Percentiles rank a stretch among this genome's conserved stretches.
phyloP scores from a whole-genome alignment of 1,140 invertebrate genomes.

The Lordiphosa collinella region DNA sequence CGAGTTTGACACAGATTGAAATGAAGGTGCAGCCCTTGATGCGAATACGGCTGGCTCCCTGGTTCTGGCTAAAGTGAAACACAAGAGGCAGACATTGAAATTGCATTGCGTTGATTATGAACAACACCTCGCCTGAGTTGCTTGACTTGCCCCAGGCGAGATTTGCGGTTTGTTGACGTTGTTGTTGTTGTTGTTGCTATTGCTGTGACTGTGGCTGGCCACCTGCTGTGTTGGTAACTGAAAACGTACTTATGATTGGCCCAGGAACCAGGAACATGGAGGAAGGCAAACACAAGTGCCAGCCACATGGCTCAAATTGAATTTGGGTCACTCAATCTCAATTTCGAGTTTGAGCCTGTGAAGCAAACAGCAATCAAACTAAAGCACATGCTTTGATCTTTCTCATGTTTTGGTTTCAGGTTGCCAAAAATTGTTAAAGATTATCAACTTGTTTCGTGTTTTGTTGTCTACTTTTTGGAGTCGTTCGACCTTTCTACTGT shows the following conservation, averaged over 20 bases:
- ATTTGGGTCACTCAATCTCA: slow-evolving; percentile 67
- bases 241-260: slow-evolving; percentile 67
- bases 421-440: too few species aligned
- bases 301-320: slow-evolving; percentile 49
- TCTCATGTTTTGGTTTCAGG: too few species aligned
- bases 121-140: slow-evolving; percentile 42
- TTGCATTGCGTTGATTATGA: slow-evolving; percentile 73
- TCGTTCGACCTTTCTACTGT: too few species aligned
- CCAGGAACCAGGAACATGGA: background rate
- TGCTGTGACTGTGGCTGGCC: slow-evolving; percentile 12
- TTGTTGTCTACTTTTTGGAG: too few species aligned
- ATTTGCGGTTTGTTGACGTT: background rate
- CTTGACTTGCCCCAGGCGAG: slow-evolving; percentile 2
- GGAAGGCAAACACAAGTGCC: slow-evolving; percentile 14
- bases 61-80: slow-evolving; percentile 37
- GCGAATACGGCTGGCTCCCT: background rate
- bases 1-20: background rate
- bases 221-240: slow-evolving; percentile 71
- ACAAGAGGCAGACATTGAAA: slow-evolving; percentile 72
- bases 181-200: slow-evolving; percentile 11
- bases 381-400: too few species aligned
- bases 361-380: too few species aligned
- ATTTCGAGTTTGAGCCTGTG: background rate
- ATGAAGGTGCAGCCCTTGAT: slow-evolving; percentile 14
- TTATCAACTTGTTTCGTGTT: too few species aligned